These are phyloP conservation scores for Clavelina lepadiformis DNA, from an alignment of 23 tunicate species.

Conservation along the genomic window DNA sequence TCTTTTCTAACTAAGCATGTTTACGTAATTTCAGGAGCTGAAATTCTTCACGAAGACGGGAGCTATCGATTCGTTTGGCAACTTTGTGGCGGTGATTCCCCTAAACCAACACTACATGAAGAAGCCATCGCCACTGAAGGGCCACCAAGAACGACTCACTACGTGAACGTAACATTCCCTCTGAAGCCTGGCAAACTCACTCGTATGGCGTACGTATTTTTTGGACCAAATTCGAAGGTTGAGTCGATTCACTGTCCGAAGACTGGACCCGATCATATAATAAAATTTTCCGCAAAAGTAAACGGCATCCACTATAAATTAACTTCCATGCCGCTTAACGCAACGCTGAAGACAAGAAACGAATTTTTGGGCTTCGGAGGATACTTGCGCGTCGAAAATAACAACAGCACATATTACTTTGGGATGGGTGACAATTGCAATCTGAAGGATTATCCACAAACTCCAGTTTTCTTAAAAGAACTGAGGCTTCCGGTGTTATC, in stretches of 20 bases:
- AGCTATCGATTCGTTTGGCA: conserved; percentile 58
- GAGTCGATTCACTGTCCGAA: conserved; percentile 8
- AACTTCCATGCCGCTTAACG: conserved; percentile 16
- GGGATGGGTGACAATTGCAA: conserved; percentile 7
- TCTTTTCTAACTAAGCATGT: conserved; percentile 31
- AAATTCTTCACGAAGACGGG: conserved; percentile 44
- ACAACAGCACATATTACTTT: background rate
- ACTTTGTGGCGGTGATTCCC: conserved; percentile 40
- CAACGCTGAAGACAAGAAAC: conserved; percentile 7
- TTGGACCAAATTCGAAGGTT: conserved; percentile 42
- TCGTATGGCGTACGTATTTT: conserved; percentile 35
- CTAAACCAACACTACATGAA: conserved; percentile 21
- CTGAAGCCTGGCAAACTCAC: conserved; percentile 15
- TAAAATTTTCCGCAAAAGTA: background rate
- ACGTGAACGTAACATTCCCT: conserved; percentile 30
- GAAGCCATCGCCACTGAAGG: conserved; percentile 11
- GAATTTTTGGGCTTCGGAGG: conserved; percentile 45
- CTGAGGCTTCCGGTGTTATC: too few relatives aligned
- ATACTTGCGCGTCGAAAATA: conserved; percentile 7
- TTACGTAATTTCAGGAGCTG: conserved; percentile 43
- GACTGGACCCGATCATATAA: background rate
- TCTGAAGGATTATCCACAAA: background rate
- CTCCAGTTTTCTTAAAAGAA: background rate
- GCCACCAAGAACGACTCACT: conserved; percentile 1
- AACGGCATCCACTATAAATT: conserved; percentile 17